Percentiles rank a stretch among this genome's conserved stretches.
phyloP scores from a whole-genome alignment of 2,113 vertebrate genomes.

The Labrus mixtus region DNA sequence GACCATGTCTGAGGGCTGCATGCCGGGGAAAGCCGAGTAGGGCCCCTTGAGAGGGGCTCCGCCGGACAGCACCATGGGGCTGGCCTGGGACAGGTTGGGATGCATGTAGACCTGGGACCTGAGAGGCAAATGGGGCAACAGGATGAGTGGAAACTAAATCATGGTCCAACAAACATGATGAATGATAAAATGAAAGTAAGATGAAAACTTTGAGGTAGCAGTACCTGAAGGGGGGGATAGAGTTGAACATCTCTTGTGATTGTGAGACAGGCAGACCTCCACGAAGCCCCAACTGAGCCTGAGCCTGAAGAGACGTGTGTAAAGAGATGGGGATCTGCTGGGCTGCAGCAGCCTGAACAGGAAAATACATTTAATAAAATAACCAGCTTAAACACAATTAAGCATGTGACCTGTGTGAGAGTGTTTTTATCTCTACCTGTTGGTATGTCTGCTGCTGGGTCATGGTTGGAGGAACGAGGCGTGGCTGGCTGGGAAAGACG shows the following conservation, averaged over 20 bases:
- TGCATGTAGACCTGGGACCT: constrained; percentile 99
- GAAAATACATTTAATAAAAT: constrained; percentile 13
- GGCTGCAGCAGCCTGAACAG: constrained; percentile 90
- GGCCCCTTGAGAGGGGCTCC: constrained; percentile 93
- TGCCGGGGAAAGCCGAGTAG: constrained; percentile 94
- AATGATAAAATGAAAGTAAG: background rate
- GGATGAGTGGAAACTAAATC: background rate
- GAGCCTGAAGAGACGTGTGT: constrained; percentile 97
- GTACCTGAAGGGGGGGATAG: constrained; percentile 96
- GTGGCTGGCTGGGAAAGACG: constrained; percentile 95
- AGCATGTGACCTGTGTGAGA: background rate
- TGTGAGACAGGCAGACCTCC: constrained; percentile 96
- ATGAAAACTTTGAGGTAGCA: background rate
- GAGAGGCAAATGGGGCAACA: constrained; percentile 2
- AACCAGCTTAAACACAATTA: constrained; percentile 3
- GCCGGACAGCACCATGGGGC: constrained; percentile 94
- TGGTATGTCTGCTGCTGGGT: constrained; percentile 98
- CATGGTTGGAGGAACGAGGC: constrained; percentile 93
- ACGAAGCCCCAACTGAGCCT: constrained; percentile 94
- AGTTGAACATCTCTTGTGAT: constrained; percentile 98
- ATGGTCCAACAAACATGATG: background rate
- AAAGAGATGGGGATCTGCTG: constrained; percentile 98
- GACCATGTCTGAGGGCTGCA: constrained; percentile 97
- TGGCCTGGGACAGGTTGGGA: constrained; percentile 96
- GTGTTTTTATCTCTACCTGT: constrained; percentile 84